phyloP scores from a whole-genome alignment of 2,113 vertebrate genomes.

The Sebastes schlegelii region DNA sequence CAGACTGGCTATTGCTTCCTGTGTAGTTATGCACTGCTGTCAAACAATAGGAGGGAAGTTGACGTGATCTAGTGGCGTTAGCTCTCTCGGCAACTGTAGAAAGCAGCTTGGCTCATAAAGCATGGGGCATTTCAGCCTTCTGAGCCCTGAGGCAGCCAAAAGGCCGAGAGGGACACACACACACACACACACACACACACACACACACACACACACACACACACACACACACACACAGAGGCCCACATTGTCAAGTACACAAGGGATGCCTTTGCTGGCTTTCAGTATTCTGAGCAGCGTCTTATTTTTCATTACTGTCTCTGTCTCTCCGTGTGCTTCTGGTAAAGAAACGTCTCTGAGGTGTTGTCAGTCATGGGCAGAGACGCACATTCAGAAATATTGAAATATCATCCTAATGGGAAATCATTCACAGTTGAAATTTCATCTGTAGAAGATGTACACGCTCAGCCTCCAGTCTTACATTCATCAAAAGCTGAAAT shows the following conservation, averaged over 20 bases:
- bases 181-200: constrained; percentile 14
- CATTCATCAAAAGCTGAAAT: neutral
- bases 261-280: constrained; percentile 27
- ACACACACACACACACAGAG: constrained; percentile 5
- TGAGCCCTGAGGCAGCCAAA: constrained; percentile 15
- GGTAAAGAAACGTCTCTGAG: constrained; percentile 12
- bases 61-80: constrained; percentile 39
- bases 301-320: constrained; percentile 41
- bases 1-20: constrained; percentile 47
- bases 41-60: constrained; percentile 22
- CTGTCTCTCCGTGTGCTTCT: constrained; percentile 3
- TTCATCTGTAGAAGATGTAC: neutral
- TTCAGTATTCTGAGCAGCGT: constrained; percentile 30
- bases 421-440: neutral
- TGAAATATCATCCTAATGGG: neutral
- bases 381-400: constrained; percentile 5
- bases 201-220: constrained; percentile 19
- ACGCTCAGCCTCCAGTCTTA: neutral
- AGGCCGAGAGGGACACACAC: neutral
- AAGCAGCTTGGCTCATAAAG: constrained; percentile 46
- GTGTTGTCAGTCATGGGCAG: constrained; percentile 15
- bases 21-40: constrained; percentile 44
- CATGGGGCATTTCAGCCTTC: constrained; percentile 31
- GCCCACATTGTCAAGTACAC: constrained; percentile 14
- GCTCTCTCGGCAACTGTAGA: constrained; percentile 16